Base-by-base conservation (phyloP, 2,888 invertebrate species). In the Colletes collaris region DNA sequence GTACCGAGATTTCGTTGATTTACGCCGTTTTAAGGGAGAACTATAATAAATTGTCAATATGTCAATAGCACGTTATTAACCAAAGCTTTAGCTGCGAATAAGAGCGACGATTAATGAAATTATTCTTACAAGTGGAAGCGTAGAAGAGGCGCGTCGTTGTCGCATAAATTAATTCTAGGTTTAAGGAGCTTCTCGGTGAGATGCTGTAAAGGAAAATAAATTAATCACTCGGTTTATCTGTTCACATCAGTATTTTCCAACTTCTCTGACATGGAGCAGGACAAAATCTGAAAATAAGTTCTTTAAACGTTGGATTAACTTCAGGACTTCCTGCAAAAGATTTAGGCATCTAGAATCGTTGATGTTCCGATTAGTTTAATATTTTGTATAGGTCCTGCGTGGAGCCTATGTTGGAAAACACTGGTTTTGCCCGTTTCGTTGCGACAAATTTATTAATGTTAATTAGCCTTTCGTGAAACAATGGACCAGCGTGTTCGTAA, bases 71-170 rank as follows among this genome's bases (percentile, higher is more conserved):
- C 62, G 67, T 84, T 84, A 79, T 79, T 84, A 86, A 85, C 77
- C 81, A 88, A 87, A 87, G 82, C 77, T 87, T 79, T 87, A 87
- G 82, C 65, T 60, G 81, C 67, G 76, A 65, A 79, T 79, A 79
- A 71, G 65, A 56, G 40, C 62, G 58, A 78, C 68, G 64, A 83
- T 73, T 71, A 68, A 80, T 62, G 75, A 81, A 79, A 83, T 82
- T 88, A 83, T 88, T 88, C 89, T 88, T 88, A 77, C 83, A 87
- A 74, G 55, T 53, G 79, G 35, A 40, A 79, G 76, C n/a, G 53
- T 69, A 68, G 53, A 40, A 62, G 16, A 7, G 6, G 53, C 11
- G 49, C 19, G 59, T 71, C 58, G 59, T 79, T 83, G 66, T 68
- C 70, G 66, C 71, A 68, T 76, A 82, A 79, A 79, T 73, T 55